Evolutionary conservation across 2,797 vertebrate species (phyloP).

Genomic region (Gymnothorax reevesii): DNA sequence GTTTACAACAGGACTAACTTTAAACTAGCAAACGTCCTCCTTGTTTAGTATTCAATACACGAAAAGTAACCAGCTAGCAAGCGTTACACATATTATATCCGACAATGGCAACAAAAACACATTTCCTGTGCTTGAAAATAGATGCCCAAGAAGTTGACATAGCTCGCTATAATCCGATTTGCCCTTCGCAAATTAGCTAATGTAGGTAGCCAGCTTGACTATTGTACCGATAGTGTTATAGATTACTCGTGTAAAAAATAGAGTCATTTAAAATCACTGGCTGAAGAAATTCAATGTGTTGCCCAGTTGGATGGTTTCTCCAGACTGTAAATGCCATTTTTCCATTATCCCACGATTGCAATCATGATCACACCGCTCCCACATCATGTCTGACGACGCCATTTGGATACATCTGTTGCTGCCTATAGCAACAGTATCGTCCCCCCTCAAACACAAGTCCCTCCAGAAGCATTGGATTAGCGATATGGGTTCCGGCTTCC

Average conservation of each 20-base stretch:
- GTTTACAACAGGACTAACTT: too few relatives aligned
- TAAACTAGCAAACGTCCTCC: not conserved
- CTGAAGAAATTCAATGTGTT: not conserved
- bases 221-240: not conserved
- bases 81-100: not conserved
- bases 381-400: not conserved
- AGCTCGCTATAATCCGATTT: not conserved
- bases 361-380: not conserved
- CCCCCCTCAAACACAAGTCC: not conserved
- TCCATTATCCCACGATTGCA: not conserved
- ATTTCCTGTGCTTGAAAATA: not conserved
- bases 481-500: not conserved
- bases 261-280: not conserved
- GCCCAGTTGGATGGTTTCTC: not conserved
- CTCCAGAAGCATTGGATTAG: not conserved
- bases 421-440: conserved; percentile 25
- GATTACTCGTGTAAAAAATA: not conserved
- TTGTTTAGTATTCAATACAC: not conserved
- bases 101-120: not conserved
- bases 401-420: conserved; percentile 10
- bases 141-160: not conserved
- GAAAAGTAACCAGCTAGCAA: not conserved
- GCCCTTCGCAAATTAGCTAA: not conserved
- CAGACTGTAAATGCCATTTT: not conserved
- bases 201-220: not conserved